Conservation (phyloP, 2,113 vertebrate genomes). For the Perca schrenkii region DNA sequence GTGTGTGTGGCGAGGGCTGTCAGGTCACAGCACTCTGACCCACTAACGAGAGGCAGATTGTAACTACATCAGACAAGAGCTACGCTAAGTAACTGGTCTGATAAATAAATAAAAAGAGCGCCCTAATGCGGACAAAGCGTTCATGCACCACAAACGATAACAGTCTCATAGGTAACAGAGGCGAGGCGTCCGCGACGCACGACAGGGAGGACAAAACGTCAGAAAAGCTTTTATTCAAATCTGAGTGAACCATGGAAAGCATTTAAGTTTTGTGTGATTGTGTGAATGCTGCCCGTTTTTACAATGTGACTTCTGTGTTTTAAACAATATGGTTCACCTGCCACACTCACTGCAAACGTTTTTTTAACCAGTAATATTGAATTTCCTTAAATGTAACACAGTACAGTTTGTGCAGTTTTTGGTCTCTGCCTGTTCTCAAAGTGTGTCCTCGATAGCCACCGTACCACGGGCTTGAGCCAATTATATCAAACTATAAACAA, state of each 20-base stretch:
- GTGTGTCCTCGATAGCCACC: slow-evolving; percentile 31
- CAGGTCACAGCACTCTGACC: slow-evolving; percentile 58
- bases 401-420: neutral
- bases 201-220: slow-evolving; percentile 4
- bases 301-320: neutral
- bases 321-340: neutral
- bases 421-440: neutral
- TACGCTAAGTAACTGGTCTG: slow-evolving; percentile 46
- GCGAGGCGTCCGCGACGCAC: neutral
- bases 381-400: neutral
- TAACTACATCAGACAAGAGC: slow-evolving; percentile 65
- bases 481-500: slow-evolving; percentile 51
- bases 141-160: slow-evolving; percentile 22
- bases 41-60: slow-evolving; percentile 63
- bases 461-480: slow-evolving; percentile 28
- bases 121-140: slow-evolving; percentile 39
- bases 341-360: neutral
- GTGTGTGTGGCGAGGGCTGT: slow-evolving; percentile 33
- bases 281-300: neutral
- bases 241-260: slow-evolving; percentile 1
- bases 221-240: neutral
- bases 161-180: neutral
- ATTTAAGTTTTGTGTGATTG: neutral
- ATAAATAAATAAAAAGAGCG: slow-evolving; percentile 66
- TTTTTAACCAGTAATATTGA: neutral